Evolutionary conservation across 2,888 invertebrate genomes (phyloP).

Genomic region (Frankliniella intonsa): DNA sequence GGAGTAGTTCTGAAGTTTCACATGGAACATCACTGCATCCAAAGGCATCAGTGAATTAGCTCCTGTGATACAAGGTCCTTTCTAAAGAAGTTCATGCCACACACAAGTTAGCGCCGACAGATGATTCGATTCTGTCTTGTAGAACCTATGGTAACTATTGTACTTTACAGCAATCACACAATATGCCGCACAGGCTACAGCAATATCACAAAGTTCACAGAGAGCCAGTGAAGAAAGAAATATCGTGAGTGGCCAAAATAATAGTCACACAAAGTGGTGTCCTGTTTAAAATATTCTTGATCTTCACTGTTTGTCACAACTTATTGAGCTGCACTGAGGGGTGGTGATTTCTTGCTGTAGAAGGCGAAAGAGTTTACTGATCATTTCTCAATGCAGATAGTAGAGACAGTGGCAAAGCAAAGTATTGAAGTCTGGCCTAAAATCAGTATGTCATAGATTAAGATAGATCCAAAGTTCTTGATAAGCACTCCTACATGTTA

Average conservation of each 20-base stretch:
- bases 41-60: not conserved
- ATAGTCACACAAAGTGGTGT: not conserved
- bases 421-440: not conserved
- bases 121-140: conserved; percentile 11
- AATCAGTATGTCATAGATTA: not conserved
- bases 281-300: not conserved
- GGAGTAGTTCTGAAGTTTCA: conserved; percentile 20
- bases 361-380: not conserved
- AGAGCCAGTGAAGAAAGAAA: conserved; percentile 8
- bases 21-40: not conserved
- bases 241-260: not conserved
- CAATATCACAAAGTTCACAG: conserved; percentile 20
- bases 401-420: not conserved
- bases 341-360: conserved; percentile 22
- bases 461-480: too few relatives aligned
- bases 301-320: conserved; percentile 13
- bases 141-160: conserved; percentile 26
- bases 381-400: not conserved
- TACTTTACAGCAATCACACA: conserved; percentile 25
- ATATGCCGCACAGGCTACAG: conserved; percentile 13
- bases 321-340: conserved; percentile 12
- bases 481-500: too few relatives aligned
- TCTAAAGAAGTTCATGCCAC: not conserved
- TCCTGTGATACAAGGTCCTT: conserved; percentile 8
- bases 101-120: conserved; percentile 1